Conservation (phyloP, 2,113 vertebrate species). For the Alethe castanea region DNA sequence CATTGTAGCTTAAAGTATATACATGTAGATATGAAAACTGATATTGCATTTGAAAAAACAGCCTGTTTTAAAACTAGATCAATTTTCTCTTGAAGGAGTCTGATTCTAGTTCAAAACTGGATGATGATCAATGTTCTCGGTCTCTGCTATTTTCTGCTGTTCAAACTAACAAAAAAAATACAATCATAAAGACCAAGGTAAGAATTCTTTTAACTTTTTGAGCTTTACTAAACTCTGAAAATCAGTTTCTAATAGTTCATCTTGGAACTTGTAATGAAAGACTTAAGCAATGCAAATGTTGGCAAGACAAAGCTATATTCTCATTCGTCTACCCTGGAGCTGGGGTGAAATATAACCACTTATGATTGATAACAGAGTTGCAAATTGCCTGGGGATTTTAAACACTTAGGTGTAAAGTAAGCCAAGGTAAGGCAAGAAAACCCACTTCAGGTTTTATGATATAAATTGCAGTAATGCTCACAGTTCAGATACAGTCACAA, state of each 20-base stretch:
- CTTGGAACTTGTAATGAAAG: not conserved
- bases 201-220: not conserved
- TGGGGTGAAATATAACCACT: not conserved
- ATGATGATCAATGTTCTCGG: not conserved
- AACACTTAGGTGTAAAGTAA: not conserved
- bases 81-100: slow-evolving; percentile 61
- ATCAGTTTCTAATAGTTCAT: not conserved
- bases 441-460: not conserved
- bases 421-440: not conserved
- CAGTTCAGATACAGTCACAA: not conserved
- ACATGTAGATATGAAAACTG: not conserved
- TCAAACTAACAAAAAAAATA: slow-evolving; percentile 11
- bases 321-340: not conserved
- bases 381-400: not conserved
- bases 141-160: slow-evolving; percentile 4
- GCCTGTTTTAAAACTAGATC: not conserved
- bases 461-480: not conserved
- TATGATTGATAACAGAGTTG: not conserved
- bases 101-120: slow-evolving; percentile 11
- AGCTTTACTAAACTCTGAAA: not conserved
- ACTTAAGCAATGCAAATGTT: not conserved
- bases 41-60: not conserved
- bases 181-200: slow-evolving; percentile 64
- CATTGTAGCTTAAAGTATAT: not conserved
- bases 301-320: not conserved